Evolutionary conservation across 2,888 invertebrate genomes (phyloP).

Genomic region (Macroteleia sp.): DNA sequence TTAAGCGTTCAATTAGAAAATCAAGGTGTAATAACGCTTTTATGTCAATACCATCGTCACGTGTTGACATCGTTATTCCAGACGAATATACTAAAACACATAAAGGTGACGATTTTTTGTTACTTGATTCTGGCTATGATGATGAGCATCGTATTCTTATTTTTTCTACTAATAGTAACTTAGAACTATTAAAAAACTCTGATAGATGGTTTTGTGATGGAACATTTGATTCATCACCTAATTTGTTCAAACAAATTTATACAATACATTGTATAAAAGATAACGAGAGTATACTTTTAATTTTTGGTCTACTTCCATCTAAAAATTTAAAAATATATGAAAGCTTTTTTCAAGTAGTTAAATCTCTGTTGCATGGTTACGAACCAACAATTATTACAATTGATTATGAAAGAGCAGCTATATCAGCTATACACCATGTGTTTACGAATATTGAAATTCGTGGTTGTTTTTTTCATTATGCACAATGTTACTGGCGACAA

Average conservation of each 20-base stretch:
- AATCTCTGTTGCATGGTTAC: not conserved
- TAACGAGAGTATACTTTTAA: not conserved
- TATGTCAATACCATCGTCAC: not conserved
- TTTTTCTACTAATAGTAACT: not conserved
- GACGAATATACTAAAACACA: not conserved
- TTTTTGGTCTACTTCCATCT: conserved; percentile 7
- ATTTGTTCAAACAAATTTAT: not conserved
- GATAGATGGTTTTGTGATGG: conserved; percentile 3
- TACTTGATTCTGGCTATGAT: conserved; percentile 4
- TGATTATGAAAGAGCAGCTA: conserved; percentile 1
- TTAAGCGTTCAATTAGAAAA: not conserved
- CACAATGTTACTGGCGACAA: not conserved
- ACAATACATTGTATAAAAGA: not conserved
- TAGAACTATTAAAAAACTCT: conserved; percentile 1
- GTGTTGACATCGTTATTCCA: not conserved
- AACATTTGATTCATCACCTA: conserved; percentile 4
- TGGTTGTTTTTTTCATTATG: conserved; percentile 4
- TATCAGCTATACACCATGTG: not conserved
- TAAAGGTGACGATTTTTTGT: conserved; percentile 2
- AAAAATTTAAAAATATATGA: not conserved
- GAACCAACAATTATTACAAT: not conserved
- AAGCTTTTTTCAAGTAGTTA: not conserved
- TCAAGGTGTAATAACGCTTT: not conserved
- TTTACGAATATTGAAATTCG: not conserved
- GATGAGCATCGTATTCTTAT: not conserved